Percentiles rank a stretch among this genome's conserved stretches.
Conservation (phyloP, 2,888 invertebrate genomes). For the Maniola hyperantus region DNA sequence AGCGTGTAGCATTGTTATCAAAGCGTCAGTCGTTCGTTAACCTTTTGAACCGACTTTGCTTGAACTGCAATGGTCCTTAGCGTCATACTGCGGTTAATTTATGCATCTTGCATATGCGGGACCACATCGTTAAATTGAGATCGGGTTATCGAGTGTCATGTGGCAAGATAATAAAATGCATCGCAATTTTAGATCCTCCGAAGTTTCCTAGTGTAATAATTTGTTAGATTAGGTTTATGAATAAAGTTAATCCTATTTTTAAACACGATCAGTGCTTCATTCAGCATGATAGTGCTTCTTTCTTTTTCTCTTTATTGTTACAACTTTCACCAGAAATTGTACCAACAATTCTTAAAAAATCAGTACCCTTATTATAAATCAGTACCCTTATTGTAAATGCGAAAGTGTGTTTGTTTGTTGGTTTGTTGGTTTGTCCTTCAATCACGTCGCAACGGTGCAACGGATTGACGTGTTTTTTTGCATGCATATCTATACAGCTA, state of each 20-base stretch:
- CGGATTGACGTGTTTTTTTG: too few species aligned
- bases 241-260: not conserved
- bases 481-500: too few species aligned
- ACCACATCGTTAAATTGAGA: slow-evolving; percentile 32
- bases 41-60: slow-evolving; percentile 27
- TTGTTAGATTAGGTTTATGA: not conserved
- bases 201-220: slow-evolving; percentile 20
- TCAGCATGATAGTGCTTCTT: too few species aligned
- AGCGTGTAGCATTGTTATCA: slow-evolving; percentile 9
- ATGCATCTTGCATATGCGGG: slow-evolving; percentile 35
- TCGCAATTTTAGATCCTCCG: slow-evolving; percentile 19
- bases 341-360: too few species aligned
- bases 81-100: slow-evolving; percentile 38
- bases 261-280: too few species aligned
- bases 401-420: too few species aligned
- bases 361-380: too few species aligned
- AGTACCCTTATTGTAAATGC: too few species aligned
- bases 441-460: too few species aligned
- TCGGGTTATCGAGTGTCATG: slow-evolving; percentile 44
- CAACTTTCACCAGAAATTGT: too few species aligned
- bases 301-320: too few species aligned
- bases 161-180: slow-evolving; percentile 27
- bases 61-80: slow-evolving; percentile 33
- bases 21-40: slow-evolving; percentile 33
- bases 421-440: too few species aligned